Evolutionary conservation across 2,113 vertebrate genomes (phyloP), one percentile per base, ranked within the genome.

Genomic region (Alosa alosa): DNA sequence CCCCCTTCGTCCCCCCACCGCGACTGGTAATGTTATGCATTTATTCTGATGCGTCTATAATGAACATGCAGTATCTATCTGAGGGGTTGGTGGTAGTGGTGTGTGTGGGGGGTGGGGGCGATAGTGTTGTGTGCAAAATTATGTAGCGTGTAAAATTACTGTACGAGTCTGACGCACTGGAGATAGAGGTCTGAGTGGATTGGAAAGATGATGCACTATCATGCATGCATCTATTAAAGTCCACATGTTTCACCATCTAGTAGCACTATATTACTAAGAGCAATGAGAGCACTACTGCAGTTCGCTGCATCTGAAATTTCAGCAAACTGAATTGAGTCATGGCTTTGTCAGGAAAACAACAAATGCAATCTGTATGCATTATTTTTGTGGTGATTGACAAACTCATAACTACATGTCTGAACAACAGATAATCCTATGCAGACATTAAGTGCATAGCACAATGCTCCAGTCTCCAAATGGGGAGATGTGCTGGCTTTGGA

Each of bases 401-500:
- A 78, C 36, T 78, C 72, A 39, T 78, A 41, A 78, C 68, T 75
- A 13, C 39, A 36, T 41, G 31, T 78, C 72, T 78, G 31, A 36
- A 36, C 36, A 39, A 78, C 31, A 36, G 72, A 78, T 78, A 82
- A 44, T 75, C 41, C 46, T 60, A 18, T 39, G 20, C 82, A 84
- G 86, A 86, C 81, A 84, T 64, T 47, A 84, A 60, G 60, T 36
- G 8, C 6, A 75, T 13, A 87, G 52, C 18, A 50, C 4, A 84
- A 36, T 13, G 13, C 13, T 68, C 13, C 25, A 49, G 78, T 64
- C 75, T 45, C 15, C 39, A 81, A 49, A 49, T 13, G 44, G 81
- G 17, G n/a, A 25, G 7, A 85, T 18, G 49, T 17, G 50, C 18
- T 52, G 60, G 60, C 75, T 81, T 82, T 72, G 82, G 46, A 81